Percentiles rank a stretch among this genome's conserved stretches.
Conservation (phyloP, 2,797 vertebrate genomes). For the Chelonia mydas region DNA sequence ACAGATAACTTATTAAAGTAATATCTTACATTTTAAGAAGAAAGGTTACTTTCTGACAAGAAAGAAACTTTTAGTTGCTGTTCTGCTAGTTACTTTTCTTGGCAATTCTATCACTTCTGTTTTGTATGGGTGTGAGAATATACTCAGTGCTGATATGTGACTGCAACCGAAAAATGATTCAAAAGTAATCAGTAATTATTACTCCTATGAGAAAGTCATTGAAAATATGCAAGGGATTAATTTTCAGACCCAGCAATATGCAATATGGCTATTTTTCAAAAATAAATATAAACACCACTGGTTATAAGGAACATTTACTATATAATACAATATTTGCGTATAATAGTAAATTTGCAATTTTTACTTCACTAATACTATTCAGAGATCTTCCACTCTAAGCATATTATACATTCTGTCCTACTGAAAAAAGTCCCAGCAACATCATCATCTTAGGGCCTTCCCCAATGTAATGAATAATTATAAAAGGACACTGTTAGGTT, state of each 20-base stretch:
- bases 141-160: background rate
- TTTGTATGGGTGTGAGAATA: too few relatives aligned
- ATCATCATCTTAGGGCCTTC: accelerated
- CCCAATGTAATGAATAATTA: background rate
- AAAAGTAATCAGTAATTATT: background rate
- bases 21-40: background rate
- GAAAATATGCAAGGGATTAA: background rate
- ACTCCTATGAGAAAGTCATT: background rate
- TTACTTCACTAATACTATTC: background rate
- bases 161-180: background rate
- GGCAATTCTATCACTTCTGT: background rate
- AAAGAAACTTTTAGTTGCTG: background rate
- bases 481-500: accelerated
- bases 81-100: background rate
- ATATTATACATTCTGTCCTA: background rate
- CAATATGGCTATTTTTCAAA: background rate
- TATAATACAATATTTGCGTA: background rate
- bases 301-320: background rate
- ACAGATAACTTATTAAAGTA: accelerated
- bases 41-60: accelerated
- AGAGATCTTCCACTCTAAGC: background rate
- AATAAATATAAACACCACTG: background rate
- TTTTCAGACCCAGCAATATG: background rate
- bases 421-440: accelerated
- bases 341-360: background rate